Base-by-base conservation (phyloP, 2,888 invertebrate species). In the Mythimna vitellina region DNA sequence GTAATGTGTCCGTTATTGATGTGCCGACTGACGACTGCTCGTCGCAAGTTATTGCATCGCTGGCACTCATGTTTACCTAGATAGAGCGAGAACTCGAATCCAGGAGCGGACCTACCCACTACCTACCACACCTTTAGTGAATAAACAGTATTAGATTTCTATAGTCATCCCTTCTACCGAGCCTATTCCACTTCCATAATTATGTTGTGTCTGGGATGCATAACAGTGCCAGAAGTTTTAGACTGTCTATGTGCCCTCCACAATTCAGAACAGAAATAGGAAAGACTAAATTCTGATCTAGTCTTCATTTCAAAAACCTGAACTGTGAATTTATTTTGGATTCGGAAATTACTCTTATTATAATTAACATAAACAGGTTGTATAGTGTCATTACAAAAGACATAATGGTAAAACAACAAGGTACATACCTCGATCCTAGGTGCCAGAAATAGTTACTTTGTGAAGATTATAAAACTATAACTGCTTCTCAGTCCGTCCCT, bases 1-100 rank as follows among this genome's bases (percentile, higher is more conserved):
- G 79, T 79, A 78, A 80, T 49, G 64, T 17, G 63, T 54, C 29
- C 71, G 77, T 83, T 80, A 85, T 84, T 80, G 83, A 84, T 83
- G 84, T 65, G 76, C 74, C 81, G 76, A 76, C 73, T 67, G 86
- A 78, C 84, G 76, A 42, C 71, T 61, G 76, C 53, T 58, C 65
- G 62, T 29, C 51, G 67, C 77, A 81, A 88, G 68, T 83, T 86
- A 87, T 79, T 66, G 76, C 65, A 58, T 63, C 63, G 72, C 65
- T 42, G 61, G 51, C 69, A 22, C 64, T 65, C 25, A 14, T 75
- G 70, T 67, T 65, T 67, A 80, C 82, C 70, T 78, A 58, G 65
- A 77, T 78, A 58, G 65, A 77, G 71, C 73, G 65, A 38, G 25
- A n/a, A 46, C 57, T 35, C 35, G 53, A 9, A n/a, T 17, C 57